phyloP scores from a whole-genome alignment of 2,113 vertebrate genomes.

The Triplophysa dalaica region DNA sequence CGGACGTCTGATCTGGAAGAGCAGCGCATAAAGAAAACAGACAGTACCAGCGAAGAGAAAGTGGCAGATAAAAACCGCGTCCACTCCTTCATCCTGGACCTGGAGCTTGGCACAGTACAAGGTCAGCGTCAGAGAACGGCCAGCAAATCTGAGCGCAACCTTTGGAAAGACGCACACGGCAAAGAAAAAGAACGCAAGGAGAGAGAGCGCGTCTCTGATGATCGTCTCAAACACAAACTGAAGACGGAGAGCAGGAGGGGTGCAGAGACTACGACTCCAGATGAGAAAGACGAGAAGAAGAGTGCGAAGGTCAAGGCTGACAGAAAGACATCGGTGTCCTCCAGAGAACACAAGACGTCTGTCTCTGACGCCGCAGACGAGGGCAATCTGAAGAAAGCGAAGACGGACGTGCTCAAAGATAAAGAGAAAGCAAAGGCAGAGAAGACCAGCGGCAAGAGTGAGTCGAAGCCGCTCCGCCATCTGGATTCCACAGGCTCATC shows the following conservation, averaged over 20 bases:
- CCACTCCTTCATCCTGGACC: constrained; percentile 76
- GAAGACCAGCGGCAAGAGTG: constrained; percentile 72
- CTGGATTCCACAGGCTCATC: constrained; percentile 76
- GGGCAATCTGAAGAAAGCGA: constrained; percentile 75
- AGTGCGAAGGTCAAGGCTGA: constrained; percentile 82
- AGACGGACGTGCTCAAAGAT: constrained; percentile 76
- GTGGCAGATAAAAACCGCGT: constrained; percentile 74
- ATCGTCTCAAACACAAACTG: constrained; percentile 80
- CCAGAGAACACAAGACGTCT: constrained; percentile 75
- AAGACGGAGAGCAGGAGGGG: constrained; percentile 80
- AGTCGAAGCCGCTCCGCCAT: constrained; percentile 78
- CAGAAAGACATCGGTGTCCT: constrained; percentile 71
- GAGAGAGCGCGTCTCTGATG: constrained; percentile 81
- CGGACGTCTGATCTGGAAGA: constrained; percentile 79
- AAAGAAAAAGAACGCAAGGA: constrained; percentile 87
- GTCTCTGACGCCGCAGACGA: constrained; percentile 76
- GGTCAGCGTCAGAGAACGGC: constrained; percentile 77
- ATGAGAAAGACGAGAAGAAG: constrained; percentile 82
- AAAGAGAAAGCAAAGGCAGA: constrained; percentile 73
- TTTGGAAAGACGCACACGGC: constrained; percentile 77
- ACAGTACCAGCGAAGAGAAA: constrained; percentile 77
- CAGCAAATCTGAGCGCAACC: constrained; percentile 80
- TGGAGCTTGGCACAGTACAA: constrained; percentile 81
- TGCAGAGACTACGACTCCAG: constrained; percentile 53
- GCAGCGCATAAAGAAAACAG: constrained; percentile 73